Evolutionary conservation across 1,140 invertebrate species (phyloP).

Genomic region (Pomacea maculata): DNA sequence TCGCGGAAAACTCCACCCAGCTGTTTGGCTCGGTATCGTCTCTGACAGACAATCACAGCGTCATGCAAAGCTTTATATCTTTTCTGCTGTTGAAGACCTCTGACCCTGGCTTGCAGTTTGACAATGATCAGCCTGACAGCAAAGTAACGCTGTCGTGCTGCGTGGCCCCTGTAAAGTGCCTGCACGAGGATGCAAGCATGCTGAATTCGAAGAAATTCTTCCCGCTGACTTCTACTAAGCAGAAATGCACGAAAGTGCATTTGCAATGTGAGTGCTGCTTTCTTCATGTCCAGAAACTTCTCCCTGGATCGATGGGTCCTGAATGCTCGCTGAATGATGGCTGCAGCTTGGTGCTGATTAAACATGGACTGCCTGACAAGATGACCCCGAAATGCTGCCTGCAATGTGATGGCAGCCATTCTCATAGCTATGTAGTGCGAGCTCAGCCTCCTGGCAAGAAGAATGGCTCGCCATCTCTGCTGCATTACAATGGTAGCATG

Average conservation of each 20-base stretch:
- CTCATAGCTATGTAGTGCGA: slow-evolving; percentile 20
- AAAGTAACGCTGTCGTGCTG: slow-evolving; percentile 22
- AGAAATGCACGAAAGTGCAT: slow-evolving; percentile 31
- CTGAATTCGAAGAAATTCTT: slow-evolving; percentile 11
- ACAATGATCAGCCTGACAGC: slow-evolving; percentile 17
- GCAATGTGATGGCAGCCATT: slow-evolving; percentile 41
- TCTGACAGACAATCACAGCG: slow-evolving; percentile 52
- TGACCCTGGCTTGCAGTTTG: slow-evolving; percentile 37
- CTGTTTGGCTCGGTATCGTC: slow-evolving; percentile 26
- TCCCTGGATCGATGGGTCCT: slow-evolving; percentile 26
- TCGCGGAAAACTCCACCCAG: slow-evolving; percentile 16
- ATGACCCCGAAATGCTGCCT: slow-evolving; percentile 34
- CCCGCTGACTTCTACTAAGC: background rate
- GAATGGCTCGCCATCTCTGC: slow-evolving; percentile 25
- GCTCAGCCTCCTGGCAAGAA: slow-evolving; percentile 9
- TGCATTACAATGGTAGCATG: slow-evolving; percentile 33
- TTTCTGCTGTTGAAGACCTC: slow-evolving; percentile 29
- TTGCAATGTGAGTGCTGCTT: slow-evolving; percentile 42
- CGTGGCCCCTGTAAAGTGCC: slow-evolving; percentile 28
- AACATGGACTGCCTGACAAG: slow-evolving; percentile 11
- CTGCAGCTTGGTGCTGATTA: slow-evolving; percentile 26
- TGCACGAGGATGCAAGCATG: slow-evolving; percentile 25
- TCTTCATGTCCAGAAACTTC: slow-evolving; percentile 24
- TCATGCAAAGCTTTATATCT: slow-evolving; percentile 27
- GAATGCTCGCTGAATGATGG: slow-evolving; percentile 35